phyloP scores from a whole-genome alignment of 2,113 vertebrate genomes.

The Buteo buteo region DNA sequence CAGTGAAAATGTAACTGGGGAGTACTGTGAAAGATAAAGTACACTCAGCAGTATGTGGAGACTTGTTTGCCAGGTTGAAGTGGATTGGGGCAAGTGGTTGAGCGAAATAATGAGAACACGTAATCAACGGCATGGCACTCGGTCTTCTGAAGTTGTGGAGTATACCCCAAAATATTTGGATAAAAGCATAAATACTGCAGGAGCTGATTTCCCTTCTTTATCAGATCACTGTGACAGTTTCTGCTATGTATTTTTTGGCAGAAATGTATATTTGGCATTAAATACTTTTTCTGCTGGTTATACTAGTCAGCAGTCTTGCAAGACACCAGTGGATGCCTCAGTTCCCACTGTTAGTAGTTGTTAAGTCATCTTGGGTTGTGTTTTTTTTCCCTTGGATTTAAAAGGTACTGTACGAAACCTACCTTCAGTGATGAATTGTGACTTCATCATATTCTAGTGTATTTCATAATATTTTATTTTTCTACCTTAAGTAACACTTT shows the following conservation, averaged over 20 bases:
- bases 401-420: neutral
- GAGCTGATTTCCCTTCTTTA: neutral
- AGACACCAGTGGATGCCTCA: neutral
- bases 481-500: neutral
- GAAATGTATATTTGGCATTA: fast-evolving
- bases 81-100: neutral
- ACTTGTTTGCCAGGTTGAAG: neutral
- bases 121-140: no score
- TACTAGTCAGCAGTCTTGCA: neutral
- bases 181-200: neutral
- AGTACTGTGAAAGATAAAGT: fast-evolving
- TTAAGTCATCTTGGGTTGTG: neutral
- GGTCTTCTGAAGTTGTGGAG: no score
- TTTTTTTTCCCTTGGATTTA: neutral
- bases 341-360: neutral
- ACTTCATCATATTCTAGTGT: neutral
- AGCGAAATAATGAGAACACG: fast-evolving
- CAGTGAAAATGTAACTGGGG: fast-evolving
- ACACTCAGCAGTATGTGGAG: fast-evolving
- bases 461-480: neutral
- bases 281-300: neutral
- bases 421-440: neutral
- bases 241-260: fast-evolving
- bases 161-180: no score
- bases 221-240: neutral